Percentiles rank a stretch among this genome's conserved stretches.
Evolutionary conservation across 2,113 vertebrate genomes (phyloP).

Genomic region (Neomonachus schauinslandi): DNA sequence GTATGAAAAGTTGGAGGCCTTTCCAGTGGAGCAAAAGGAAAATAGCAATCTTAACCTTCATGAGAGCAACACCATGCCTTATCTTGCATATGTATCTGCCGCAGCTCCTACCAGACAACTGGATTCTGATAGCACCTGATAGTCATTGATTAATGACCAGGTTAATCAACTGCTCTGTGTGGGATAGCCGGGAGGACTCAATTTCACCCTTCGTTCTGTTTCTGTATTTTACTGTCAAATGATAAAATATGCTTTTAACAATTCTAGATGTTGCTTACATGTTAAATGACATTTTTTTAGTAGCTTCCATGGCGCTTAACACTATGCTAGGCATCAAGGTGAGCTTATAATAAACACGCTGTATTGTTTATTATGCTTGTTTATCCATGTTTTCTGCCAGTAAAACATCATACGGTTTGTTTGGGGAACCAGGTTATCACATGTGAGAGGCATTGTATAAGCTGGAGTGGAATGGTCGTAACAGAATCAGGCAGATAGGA

Average conservation of each 20-base stretch:
- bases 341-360: background rate
- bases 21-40: conserved; percentile 36
- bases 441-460: background rate
- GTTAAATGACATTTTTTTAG: background rate
- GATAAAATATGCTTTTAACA: background rate
- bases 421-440: background rate
- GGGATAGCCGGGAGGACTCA: background rate
- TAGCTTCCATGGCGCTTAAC: background rate
- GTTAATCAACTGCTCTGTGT: background rate
- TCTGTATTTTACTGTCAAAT: conserved; percentile 2
- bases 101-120: background rate
- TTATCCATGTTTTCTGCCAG: background rate
- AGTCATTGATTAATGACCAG: background rate
- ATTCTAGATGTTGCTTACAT: background rate
- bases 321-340: background rate
- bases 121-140: too few species aligned
- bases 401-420: background rate
- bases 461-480: background rate
- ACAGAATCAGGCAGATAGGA: background rate
- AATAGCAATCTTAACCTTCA: background rate
- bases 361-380: background rate
- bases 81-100: background rate
- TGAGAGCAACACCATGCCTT: background rate
- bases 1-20: background rate
- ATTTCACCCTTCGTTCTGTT: background rate